A percentile compares a stretch with the other conserved stretches of the same genome.
Evolutionary conservation across 2,113 vertebrate genomes (phyloP).

Genomic region (Excalfactoria chinensis): DNA sequence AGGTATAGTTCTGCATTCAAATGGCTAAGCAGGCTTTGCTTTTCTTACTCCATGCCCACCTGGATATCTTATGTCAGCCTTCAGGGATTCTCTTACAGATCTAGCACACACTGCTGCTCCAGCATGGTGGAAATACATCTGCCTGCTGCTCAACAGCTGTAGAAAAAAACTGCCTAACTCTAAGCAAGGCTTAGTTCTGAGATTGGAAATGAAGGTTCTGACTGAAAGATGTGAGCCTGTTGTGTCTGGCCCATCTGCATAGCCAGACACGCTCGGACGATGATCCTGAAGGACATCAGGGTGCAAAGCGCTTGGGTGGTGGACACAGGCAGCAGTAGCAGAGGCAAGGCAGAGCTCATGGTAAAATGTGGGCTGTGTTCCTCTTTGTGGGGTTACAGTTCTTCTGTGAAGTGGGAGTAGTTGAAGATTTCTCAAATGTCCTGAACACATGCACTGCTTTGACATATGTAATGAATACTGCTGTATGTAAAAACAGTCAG

Average conservation of each 20-base stretch:
- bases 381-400: rapidly evolving
- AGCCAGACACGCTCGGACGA: neutral
- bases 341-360: neutral
- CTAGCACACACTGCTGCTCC: neutral
- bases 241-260: neutral
- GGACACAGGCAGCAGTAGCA: neutral
- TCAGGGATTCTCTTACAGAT: neutral
- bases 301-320: neutral
- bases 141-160: neutral
- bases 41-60: neutral
- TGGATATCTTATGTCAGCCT: neutral
- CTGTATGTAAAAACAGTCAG: neutral
- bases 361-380: neutral
- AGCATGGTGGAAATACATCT: neutral
- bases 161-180: neutral
- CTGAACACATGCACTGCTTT: neutral
- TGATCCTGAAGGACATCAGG: neutral
- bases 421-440: neutral
- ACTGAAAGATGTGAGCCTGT: neutral
- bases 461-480: neutral
- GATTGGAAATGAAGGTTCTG: neutral
- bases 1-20: slow-evolving; percentile 78
- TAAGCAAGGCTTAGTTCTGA: neutral
- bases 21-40: neutral
- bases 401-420: neutral